phyloP scores from a whole-genome alignment of 2,888 invertebrate species.

The Cheilosia variabilis region DNA sequence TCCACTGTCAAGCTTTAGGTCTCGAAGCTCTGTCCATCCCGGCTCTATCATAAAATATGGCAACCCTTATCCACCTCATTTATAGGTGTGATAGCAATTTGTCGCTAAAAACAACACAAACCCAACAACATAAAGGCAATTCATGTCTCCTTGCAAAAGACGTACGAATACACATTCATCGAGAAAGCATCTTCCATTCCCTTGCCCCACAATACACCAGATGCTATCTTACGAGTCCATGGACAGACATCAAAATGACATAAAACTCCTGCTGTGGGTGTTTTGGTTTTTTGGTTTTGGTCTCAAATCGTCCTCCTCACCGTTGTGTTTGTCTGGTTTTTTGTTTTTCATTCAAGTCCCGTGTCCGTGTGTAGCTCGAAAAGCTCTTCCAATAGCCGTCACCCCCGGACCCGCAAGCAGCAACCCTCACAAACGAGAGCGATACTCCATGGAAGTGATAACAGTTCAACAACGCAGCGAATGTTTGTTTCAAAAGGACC shows the following conservation, averaged over 20 bases:
- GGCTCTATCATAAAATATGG: not conserved
- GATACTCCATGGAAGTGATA: slow-evolving; percentile 64
- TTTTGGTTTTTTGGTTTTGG: not conserved
- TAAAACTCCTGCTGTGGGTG: slow-evolving; percentile 27
- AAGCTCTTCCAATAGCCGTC: slow-evolving; percentile 52
- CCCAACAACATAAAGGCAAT: slow-evolving; percentile 37
- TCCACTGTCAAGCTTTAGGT: not conserved
- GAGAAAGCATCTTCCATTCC: not conserved
- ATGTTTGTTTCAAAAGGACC: slow-evolving; percentile 58
- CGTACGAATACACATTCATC: slow-evolving; percentile 24
- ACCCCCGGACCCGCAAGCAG: not conserved
- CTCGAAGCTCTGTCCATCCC: too few species aligned
- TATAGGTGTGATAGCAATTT: slow-evolving; percentile 55
- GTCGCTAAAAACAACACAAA: slow-evolving; percentile 29
- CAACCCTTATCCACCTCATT: slow-evolving; percentile 32
- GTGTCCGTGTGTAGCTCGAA: slow-evolving; percentile 16
- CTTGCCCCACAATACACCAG: not conserved
- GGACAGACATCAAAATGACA: slow-evolving; percentile 32
- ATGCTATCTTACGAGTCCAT: slow-evolving; percentile 2
- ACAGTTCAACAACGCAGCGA: slow-evolving; percentile 51
- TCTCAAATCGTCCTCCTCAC: not conserved
- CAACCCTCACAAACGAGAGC: slow-evolving; percentile 16
- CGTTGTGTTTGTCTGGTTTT: slow-evolving; percentile 16
- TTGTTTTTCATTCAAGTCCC: slow-evolving; percentile 44
- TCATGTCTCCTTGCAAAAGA: slow-evolving; percentile 30